Percentiles rank a stretch among this genome's conserved stretches.
Conservation (phyloP, 2,113 vertebrate species). For the Urocolius indicus region DNA sequence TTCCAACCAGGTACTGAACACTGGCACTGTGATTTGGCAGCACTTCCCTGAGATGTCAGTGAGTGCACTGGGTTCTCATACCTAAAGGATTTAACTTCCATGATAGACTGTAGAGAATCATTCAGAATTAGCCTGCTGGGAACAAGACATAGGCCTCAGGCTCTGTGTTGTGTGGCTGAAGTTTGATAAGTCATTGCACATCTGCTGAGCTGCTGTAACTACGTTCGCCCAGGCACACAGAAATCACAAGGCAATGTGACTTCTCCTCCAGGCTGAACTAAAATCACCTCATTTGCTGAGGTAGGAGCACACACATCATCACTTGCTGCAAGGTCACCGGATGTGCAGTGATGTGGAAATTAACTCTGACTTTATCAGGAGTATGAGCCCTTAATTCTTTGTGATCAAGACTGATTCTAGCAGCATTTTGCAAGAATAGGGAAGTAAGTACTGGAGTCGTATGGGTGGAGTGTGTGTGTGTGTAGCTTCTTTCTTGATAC, state of each 20-base stretch:
- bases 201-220: background rate
- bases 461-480: background rate
- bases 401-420: background rate
- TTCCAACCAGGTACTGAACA: background rate
- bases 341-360: background rate
- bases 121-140: background rate
- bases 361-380: background rate
- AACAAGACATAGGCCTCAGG: background rate
- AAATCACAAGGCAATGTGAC: background rate
- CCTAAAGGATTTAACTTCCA: background rate
- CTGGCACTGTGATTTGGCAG: background rate
- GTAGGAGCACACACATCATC: background rate
- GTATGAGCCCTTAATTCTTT: background rate
- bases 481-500: background rate
- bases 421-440: background rate
- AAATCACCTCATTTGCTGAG: background rate
- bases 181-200: background rate
- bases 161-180: background rate
- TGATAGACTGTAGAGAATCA: background rate
- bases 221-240: background rate
- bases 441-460: background rate
- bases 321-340: background rate
- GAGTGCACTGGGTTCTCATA: background rate
- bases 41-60: background rate
- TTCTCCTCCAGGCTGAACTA: background rate